Conservation (phyloP, 64 coral and sea anemone species). For the Stichodactyla mertensii region DNA sequence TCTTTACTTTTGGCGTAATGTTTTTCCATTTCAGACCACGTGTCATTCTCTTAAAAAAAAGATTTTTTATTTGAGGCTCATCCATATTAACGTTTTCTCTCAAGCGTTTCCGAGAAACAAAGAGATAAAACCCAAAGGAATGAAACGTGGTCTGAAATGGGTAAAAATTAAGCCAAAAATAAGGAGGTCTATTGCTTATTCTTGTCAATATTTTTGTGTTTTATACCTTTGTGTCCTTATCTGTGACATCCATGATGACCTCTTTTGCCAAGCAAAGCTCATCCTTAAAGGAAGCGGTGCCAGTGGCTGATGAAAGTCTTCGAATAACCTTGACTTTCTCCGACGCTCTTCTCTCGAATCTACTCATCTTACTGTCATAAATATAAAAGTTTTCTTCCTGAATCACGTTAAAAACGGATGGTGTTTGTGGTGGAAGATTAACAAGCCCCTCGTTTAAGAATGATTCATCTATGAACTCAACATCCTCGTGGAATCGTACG, state of each 20-base stretch:
- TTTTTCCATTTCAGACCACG: too few species aligned
- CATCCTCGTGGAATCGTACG: not conserved
- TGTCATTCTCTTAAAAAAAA: too few species aligned
- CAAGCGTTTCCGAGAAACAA: too few species aligned
- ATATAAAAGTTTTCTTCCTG: not conserved
- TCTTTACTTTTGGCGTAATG: too few species aligned
- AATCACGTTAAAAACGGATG: not conserved
- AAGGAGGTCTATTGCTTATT: too few species aligned
- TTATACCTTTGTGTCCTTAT: not conserved
- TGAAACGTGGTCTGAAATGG: too few species aligned
- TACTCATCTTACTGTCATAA: not conserved
- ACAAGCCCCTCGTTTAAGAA: not conserved
- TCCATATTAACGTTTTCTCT: too few species aligned
- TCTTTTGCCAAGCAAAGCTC: not conserved
- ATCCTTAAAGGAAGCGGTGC: not conserved
- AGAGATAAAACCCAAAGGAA: too few species aligned
- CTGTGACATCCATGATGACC: not conserved
- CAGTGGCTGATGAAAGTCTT: not conserved
- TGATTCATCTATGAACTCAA: constrained; percentile 7
- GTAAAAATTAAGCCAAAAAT: too few species aligned
- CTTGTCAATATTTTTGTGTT: not conserved
- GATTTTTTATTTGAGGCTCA: too few species aligned
- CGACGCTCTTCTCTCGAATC: not conserved
- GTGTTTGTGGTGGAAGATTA: not conserved
- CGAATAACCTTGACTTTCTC: constrained; percentile 4